Percentiles rank a stretch among this genome's conserved stretches.
phyloP scores from a whole-genome alignment of 2,888 invertebrate genomes.

The Zhengitettix transpicula region DNA sequence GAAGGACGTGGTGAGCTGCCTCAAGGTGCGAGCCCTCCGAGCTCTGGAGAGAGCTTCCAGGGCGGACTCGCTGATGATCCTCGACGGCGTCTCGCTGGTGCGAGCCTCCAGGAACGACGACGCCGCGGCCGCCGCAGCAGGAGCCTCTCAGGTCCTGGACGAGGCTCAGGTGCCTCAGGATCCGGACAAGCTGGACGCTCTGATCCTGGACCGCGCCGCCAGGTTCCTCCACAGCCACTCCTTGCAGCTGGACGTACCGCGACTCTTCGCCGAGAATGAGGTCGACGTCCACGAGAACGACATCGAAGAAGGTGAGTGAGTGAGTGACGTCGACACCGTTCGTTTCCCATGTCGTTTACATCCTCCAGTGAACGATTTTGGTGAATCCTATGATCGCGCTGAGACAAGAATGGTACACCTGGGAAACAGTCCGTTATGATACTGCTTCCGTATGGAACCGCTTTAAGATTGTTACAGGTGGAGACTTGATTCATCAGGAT shows the following conservation, averaged over 20 bases:
- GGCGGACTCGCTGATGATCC: conserved; percentile 2
- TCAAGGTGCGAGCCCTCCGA: conserved; percentile 8
- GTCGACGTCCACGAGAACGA: not conserved
- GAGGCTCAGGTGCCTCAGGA: conserved; percentile 15
- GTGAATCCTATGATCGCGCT: too few relatives aligned
- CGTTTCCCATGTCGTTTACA: too few relatives aligned
- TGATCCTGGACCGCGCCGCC: conserved; percentile 17
- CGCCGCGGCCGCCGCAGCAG: not conserved
- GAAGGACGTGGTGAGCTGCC: conserved; percentile 1
- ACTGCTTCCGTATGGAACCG: too few relatives aligned
- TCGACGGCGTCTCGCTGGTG: conserved; percentile 7
- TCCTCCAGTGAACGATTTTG: too few relatives aligned
- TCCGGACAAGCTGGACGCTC: conserved; percentile 16
- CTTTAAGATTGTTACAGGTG: too few relatives aligned
- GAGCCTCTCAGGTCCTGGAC: conserved; percentile 1
- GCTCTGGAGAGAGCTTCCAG: conserved; percentile 4
- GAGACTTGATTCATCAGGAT: too few relatives aligned
- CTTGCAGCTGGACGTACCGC: conserved; percentile 12
- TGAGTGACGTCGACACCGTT: too few relatives aligned
- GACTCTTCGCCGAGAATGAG: conserved; percentile 2
- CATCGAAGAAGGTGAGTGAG: not conserved
- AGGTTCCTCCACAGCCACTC: conserved; percentile 18
- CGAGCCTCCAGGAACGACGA: not conserved
- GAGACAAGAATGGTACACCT: too few relatives aligned
- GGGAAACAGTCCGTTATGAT: too few relatives aligned